These are phyloP conservation scores for Octopus bimaculoides DNA, from an alignment of 1,140 invertebrate genomes.

Conservation along the genomic window DNA sequence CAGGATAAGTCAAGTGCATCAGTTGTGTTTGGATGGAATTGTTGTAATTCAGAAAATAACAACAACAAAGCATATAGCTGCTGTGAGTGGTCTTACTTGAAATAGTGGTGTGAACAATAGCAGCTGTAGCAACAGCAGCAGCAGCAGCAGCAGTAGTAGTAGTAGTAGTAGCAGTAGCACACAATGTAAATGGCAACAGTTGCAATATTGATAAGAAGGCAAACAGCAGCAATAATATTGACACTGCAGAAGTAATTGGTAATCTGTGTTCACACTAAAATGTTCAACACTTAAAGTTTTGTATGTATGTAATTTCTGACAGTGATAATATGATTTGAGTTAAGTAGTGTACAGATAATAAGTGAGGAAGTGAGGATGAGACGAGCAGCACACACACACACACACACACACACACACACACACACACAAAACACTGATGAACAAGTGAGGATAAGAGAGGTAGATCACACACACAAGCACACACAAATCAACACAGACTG, in stretches of 20 bases:
- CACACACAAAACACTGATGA: not conserved
- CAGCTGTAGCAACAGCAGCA: not conserved
- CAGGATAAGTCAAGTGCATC: not conserved
- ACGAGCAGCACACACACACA: no score
- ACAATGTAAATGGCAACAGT: no score
- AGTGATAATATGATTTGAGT: no score
- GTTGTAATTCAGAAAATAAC: not conserved
- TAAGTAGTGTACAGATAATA: no score
- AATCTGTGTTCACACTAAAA: no score
- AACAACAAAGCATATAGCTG: not conserved
- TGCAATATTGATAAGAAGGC: no score
- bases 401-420: not conserved
- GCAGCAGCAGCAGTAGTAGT: not conserved
- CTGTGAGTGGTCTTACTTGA: not conserved
- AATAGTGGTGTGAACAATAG: not conserved
- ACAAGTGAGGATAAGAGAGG: not conserved
- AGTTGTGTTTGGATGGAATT: conserved; percentile 1
- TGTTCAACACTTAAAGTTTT: no score
- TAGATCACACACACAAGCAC: not conserved
- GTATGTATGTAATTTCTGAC: no score
- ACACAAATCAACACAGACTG: no score
- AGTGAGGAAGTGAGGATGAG: no score
- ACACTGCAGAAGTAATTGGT: no score
- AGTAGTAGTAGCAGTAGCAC: not conserved
- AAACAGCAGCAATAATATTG: no score